phyloP scores from a whole-genome alignment of 2,888 invertebrate genomes.

The Scrobipalpa costella region DNA sequence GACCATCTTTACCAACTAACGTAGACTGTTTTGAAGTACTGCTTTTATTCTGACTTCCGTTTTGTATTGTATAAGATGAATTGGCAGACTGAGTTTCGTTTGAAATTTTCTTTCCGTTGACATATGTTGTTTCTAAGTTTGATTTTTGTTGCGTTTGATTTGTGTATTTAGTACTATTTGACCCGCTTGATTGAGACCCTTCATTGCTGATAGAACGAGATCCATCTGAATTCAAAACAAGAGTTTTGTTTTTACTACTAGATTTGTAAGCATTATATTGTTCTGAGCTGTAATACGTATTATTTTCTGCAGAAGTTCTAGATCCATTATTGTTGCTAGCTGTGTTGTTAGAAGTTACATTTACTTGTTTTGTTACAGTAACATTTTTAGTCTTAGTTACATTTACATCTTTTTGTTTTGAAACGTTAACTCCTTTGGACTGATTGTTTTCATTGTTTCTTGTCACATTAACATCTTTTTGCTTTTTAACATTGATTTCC shows the following conservation, averaged over 20 bases:
- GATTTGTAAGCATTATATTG: background rate
- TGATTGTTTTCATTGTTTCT: background rate
- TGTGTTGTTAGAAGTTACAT: background rate
- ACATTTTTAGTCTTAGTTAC: background rate
- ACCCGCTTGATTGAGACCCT: background rate
- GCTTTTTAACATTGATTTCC: background rate
- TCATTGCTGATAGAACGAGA: background rate
- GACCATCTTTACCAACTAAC: background rate
- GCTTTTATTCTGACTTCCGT: background rate
- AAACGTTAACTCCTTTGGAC: background rate
- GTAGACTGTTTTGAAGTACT: background rate
- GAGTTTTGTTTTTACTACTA: background rate
- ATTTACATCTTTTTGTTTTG: background rate
- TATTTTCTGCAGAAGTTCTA: background rate
- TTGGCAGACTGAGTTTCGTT: background rate
- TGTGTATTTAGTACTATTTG: background rate
- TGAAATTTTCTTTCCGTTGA: background rate
- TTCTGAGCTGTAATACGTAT: background rate
- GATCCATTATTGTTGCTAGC: background rate
- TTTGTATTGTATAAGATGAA: background rate
- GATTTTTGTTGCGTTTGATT: background rate
- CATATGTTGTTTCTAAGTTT: background rate
- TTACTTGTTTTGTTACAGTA: background rate
- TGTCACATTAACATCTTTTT: background rate
- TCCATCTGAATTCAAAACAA: background rate